These are phyloP conservation scores for Pipistrellus nathusii DNA, from an alignment of 2,797 vertebrate species.

Conservation along the genomic window DNA sequence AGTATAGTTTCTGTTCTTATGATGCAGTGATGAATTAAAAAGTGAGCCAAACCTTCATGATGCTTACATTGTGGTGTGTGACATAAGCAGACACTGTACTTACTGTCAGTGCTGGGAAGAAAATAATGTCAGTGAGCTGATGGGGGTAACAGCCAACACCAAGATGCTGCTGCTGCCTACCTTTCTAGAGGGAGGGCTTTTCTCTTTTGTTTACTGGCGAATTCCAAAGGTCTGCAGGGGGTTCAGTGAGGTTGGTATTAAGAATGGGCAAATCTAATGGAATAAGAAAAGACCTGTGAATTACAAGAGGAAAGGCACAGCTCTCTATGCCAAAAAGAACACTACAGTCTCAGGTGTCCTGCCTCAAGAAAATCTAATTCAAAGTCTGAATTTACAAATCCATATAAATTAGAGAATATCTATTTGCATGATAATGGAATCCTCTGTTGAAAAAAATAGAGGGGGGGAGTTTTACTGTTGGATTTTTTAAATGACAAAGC, in stretches of 20 bases:
- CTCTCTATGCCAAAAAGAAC: neutral
- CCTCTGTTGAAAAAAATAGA: neutral
- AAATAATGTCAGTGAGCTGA: neutral
- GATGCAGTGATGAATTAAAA: neutral
- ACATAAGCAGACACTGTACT: neutral
- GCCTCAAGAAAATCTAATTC: neutral
- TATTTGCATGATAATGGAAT: neutral
- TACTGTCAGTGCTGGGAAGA: neutral
- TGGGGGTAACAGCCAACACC: neutral
- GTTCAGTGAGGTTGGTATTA: neutral
- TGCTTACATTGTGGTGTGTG: neutral
- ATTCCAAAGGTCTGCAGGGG: neutral
- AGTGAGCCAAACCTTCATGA: neutral
- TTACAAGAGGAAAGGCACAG: neutral
- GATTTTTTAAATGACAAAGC: conserved; percentile 42
- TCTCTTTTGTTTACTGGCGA: neutral
- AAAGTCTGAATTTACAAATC: conserved; percentile 1
- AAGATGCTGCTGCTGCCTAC: neutral
- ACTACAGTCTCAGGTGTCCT: no score
- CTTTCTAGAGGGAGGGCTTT: neutral
- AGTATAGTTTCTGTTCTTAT: neutral
- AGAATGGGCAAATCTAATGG: neutral
- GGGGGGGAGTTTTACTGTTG: neutral
- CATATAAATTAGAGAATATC: neutral
- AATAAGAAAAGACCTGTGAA: conserved; percentile 20